Conservation (phyloP, 2,113 vertebrate species). For the Melanocharis versteri region DNA sequence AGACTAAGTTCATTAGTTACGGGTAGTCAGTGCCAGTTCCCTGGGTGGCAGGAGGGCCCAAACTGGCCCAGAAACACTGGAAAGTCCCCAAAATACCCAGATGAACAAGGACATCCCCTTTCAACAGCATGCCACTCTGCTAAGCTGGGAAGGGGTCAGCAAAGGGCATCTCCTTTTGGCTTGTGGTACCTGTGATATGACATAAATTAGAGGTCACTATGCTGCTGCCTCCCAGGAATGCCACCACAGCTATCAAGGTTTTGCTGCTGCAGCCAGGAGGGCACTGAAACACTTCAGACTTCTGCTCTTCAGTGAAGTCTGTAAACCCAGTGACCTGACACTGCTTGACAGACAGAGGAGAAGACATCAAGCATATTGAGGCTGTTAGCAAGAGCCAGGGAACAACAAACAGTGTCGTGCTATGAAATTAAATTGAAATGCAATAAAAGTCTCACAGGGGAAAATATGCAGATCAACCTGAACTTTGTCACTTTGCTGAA, state of each 20-base stretch:
- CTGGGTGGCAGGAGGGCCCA: accelerated
- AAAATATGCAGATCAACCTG: slow-evolving; percentile 26
- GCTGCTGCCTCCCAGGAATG: neutral
- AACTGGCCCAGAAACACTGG: neutral
- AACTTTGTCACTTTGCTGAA: slow-evolving; percentile 21
- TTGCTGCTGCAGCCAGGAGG: neutral
- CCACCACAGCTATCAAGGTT: neutral
- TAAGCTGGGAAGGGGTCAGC: neutral
- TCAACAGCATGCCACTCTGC: neutral
- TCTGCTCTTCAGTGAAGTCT: neutral
- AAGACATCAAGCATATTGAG: slow-evolving; percentile 17
- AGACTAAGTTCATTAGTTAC: neutral
- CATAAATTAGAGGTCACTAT: accelerated
- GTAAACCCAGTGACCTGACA: neutral
- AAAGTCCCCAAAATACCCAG: neutral
- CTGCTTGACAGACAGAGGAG: neutral
- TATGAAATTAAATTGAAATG: slow-evolving; percentile 2
- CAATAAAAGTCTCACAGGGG: neutral
- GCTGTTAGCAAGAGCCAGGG: slow-evolving; percentile 11
- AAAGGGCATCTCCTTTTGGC: neutral
- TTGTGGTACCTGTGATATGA: neutral
- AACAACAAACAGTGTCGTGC: neutral
- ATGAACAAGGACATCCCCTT: neutral
- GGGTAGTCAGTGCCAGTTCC: accelerated
- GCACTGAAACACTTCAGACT: neutral